Base-by-base conservation (phyloP, 2,113 vertebrate species). In the Phycodurus eques region DNA sequence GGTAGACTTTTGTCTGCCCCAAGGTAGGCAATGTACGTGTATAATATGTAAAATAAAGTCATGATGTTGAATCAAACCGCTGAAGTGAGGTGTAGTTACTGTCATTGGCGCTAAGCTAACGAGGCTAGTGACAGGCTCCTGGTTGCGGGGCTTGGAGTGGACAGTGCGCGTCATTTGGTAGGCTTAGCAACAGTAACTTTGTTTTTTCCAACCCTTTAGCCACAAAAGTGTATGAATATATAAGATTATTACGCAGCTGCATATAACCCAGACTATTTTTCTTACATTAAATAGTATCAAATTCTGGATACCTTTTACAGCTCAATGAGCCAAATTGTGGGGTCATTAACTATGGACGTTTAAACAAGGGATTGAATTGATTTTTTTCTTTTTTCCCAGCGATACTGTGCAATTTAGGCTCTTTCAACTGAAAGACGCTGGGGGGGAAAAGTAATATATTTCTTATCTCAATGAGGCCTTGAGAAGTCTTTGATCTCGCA, bases 401-500 rank as follows among this genome's bases (percentile, higher is more conserved):
- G 35, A 19, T 20, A 17, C 10, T 27, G n/a, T 66, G 27, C 43
- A 66, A 46, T 4, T 31, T 66, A 44, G 14, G 13, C 47, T 66
- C 43, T 47, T 66, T 66, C 64, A 66, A 47, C 22, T 47, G 64
- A 31, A 66, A n/a, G 43, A 17, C 64, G 3, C 44, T 47, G 43
- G 64, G 5, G 31, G 59, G 2, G 13, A 46, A 42, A 44, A 15
- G 64, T 46, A 66, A 66, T 66, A 27, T 31, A 66, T 66, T 66
- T 66, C 64, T 66, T 66, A 66, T 66, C 64, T 66, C 8, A 66
- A 12, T 17, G 43, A 66, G 44, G 44, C 64, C 44, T 66, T 66
- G 64, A 22, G 63, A 43, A 46, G 22, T 47, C 43, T 66, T 66
- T 47, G 22, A 47, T 47, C 64, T 47, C 6, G 42, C 12, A 66